These are phyloP conservation scores for Aporophyla lueneburgensis DNA, from an alignment of 2,888 invertebrate genomes.

Conservation along the genomic window DNA sequence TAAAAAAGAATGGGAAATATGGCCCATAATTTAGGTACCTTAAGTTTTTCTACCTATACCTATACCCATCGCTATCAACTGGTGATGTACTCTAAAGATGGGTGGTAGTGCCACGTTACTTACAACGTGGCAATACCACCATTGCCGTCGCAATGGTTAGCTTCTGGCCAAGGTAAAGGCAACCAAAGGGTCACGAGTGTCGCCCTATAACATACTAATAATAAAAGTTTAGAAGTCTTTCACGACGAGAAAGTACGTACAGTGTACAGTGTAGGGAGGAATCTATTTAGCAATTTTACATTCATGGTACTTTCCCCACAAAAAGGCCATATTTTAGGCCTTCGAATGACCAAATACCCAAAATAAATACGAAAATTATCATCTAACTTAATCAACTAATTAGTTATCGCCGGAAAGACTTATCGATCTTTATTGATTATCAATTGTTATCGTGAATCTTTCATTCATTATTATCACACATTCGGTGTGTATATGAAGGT, in stretches of 20 bases:
- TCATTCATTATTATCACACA: background rate
- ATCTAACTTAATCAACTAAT: background rate
- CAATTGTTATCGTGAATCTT: slow-evolving; percentile 10
- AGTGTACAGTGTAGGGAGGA: background rate
- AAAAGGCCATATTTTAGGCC: background rate
- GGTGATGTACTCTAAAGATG: background rate
- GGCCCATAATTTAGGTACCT: background rate
- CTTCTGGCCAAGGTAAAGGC: background rate
- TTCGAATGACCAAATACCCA: background rate
- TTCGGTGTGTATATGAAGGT: too few species aligned
- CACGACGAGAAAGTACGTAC: background rate
- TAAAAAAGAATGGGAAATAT: background rate
- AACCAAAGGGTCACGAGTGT: background rate
- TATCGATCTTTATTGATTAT: background rate
- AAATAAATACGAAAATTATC: background rate
- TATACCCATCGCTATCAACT: background rate
- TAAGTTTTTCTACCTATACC: background rate
- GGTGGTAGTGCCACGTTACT: background rate
- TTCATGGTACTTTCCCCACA: background rate
- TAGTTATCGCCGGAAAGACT: slow-evolving; percentile 5
- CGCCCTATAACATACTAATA: background rate
- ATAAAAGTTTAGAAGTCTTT: background rate
- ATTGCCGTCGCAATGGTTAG: too few species aligned
- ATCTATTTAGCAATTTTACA: background rate
- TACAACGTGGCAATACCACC: too few species aligned